A percentile compares a stretch with the other conserved stretches of the same genome.
Evolutionary conservation across 1,140 invertebrate species (phyloP).

Genomic region (Whitmania pigra): DNA sequence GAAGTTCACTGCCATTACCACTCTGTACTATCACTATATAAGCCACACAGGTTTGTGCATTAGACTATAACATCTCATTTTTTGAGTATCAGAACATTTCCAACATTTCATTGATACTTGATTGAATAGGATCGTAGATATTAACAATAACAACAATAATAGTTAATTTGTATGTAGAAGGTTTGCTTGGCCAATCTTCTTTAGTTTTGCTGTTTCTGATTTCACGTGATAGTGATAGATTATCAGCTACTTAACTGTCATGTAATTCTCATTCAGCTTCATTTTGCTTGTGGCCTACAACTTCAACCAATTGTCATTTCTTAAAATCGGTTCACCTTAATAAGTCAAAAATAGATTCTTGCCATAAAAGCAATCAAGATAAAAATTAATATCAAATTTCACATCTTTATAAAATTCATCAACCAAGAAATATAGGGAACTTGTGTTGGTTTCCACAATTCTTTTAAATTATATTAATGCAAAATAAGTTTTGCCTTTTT

Average conservation of each 20-base stretch:
- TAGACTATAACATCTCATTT: not conserved
- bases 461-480: too few species aligned
- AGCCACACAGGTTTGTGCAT: conserved; percentile 50
- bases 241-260: not conserved
- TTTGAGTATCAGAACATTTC: too few species aligned
- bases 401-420: too few species aligned
- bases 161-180: not conserved
- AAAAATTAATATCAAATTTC: too few species aligned
- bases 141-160: not conserved
- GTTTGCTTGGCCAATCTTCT: not conserved
- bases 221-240: not conserved
- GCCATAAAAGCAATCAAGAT: too few species aligned
- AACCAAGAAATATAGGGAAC: too few species aligned
- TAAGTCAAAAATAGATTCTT: not conserved
- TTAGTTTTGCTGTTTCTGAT: not conserved
- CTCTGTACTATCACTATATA: conserved; percentile 54
- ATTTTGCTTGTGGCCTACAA: too few species aligned
- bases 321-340: not conserved
- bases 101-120: conserved; percentile 3
- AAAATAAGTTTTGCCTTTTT: too few species aligned
- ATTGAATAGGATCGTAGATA: too few species aligned
- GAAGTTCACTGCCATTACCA: conserved; percentile 53
- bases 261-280: too few species aligned
- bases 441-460: too few species aligned
- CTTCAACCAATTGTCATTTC: too few species aligned